Base-by-base conservation (phyloP, 2,113 vertebrate genomes). In the Eulemur rufifrons region DNA sequence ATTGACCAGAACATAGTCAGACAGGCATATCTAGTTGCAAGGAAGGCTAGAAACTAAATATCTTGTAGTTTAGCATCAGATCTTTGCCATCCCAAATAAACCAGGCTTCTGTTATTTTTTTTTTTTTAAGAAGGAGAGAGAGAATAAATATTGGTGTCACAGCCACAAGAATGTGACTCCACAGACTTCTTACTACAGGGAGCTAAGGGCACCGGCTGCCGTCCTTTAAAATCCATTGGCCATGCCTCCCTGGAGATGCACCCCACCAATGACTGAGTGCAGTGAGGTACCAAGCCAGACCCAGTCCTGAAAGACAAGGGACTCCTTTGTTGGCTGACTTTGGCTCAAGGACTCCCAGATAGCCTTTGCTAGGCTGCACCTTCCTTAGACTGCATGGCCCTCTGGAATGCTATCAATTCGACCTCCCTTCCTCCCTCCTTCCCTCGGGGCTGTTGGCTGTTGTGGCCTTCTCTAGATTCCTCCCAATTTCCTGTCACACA, bases 21-120 rank as follows among this genome's bases (percentile, higher is more conserved):
- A 92, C 59, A 73, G 71, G 18, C 29, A 87, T 6, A 68, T 2
- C 78, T 56, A 61, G n/a, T 27, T 74, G 25, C 63, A 84, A 88
- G 82, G 23, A 91, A 66, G 52, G 37, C 23, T 37, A 27, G 7
- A 39, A 86, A 85, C 56, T 23, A 85, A 87, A 80, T 63, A 71
- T 42, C 64, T 37, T 73, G 86, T 47, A n/a, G 12, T 71, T 91
- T 37, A 89, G 32, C 34, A 61, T 83, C 83, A 89, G 45, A 9
- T 73, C n/a, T 89, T 69, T 59, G 73, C 50, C 50, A 69, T 56
- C 59, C 39, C 47, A 95, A 89, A 94, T 84, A 95, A 92, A 54
- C 52, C 34, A 91, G 34, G 20, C 23, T 82, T 81, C 56, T 47
- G 23, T 59, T 84, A 81, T 54, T 66, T 52, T 63, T 27, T 63